Conservation (phyloP, 2,888 invertebrate species). For the Synanthedon andrenaeformis region DNA sequence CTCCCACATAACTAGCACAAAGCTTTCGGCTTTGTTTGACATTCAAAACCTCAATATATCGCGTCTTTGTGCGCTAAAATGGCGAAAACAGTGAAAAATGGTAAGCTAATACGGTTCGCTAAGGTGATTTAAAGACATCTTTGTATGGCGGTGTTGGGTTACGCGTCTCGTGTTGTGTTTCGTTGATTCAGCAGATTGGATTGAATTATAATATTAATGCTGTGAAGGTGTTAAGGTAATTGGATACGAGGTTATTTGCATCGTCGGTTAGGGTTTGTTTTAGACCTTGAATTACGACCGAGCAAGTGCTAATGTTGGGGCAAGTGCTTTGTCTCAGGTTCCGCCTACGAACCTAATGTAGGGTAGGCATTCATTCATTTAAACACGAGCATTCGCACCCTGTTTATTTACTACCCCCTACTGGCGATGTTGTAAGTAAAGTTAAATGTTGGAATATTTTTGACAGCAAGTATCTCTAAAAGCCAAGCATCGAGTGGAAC, state of each 20-base stretch:
- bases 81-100: conserved; percentile 9
- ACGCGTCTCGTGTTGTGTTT: conserved; percentile 9
- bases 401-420: too few relatives aligned
- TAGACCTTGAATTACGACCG: background rate
- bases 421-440: too few relatives aligned
- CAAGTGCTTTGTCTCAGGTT: background rate
- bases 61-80: conserved; percentile 26
- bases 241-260: conserved; percentile 21
- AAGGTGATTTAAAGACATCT: conserved; percentile 17
- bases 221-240: conserved; percentile 28
- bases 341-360: too few relatives aligned
- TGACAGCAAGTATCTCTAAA: too few relatives aligned
- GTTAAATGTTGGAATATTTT: too few relatives aligned
- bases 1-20: conserved; percentile 22
- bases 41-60: conserved; percentile 42
- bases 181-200: conserved; percentile 4
- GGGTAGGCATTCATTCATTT: too few relatives aligned
- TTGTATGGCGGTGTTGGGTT: conserved; percentile 26
- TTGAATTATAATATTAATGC: conserved; percentile 3
- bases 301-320: background rate
- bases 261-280: conserved; percentile 9
- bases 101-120: conserved; percentile 22
- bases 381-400: too few relatives aligned
- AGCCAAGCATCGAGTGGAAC: too few relatives aligned
- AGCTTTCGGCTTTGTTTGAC: conserved; percentile 41